Conservation (phyloP, 2,888 invertebrate species). For the Buathra laborator region DNA sequence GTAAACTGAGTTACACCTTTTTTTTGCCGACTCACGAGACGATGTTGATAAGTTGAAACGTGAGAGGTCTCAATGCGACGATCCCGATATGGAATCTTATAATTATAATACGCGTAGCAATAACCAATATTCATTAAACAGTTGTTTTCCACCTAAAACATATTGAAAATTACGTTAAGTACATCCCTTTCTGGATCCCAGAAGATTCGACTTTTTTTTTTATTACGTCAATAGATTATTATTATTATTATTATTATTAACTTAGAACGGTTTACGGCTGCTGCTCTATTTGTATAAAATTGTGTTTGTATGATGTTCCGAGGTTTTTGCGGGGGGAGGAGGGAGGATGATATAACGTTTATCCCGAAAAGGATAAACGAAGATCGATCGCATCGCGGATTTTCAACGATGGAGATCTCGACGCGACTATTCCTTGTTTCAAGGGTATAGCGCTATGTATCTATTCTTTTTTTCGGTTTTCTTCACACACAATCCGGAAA, state of each 20-base stretch:
- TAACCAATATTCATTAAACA: conserved; percentile 49
- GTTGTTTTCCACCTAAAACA: conserved; percentile 75
- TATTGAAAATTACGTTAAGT: conserved; percentile 73
- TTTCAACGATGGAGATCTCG: conserved; percentile 61
- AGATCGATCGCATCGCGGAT: conserved; percentile 60
- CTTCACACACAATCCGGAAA: conserved; percentile 24
- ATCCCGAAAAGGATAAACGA: conserved; percentile 9
- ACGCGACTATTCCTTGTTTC: conserved; percentile 36
- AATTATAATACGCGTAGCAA: conserved; percentile 38
- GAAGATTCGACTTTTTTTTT: conserved; percentile 41
- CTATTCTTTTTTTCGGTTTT: conserved; percentile 9
- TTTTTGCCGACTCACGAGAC: conserved; percentile 7
- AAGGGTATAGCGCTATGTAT: not conserved
- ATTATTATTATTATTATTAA: not conserved
- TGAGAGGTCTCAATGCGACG: conserved; percentile 6
- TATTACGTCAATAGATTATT: conserved; percentile 26
- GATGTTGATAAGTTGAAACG: conserved; percentile 7
- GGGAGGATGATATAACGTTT: conserved; percentile 6
- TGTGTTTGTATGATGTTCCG: conserved; percentile 15
- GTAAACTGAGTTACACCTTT: conserved; percentile 21
- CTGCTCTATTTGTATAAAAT: conserved; percentile 1
- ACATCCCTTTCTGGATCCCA: conserved; percentile 52
- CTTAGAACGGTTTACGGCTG: conserved; percentile 9
- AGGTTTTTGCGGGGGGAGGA: not conserved
- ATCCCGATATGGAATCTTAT: conserved; percentile 45